phyloP scores from a whole-genome alignment of 2,888 invertebrate genomes.

The Apamea anceps region DNA sequence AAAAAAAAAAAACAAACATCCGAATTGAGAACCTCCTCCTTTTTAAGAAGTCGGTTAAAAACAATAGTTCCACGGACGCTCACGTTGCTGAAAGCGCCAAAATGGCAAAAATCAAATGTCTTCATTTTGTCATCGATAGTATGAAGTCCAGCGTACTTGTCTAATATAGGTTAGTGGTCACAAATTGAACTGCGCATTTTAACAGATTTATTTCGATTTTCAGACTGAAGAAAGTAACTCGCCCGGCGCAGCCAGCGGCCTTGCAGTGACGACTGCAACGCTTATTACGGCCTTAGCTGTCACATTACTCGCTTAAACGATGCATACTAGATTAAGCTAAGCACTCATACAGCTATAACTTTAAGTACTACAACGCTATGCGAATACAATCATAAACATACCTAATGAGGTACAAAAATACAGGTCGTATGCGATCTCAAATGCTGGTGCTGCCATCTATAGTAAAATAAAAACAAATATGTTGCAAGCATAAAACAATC shows the following conservation, averaged over 20 bases:
- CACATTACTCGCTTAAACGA: slow-evolving; percentile 58
- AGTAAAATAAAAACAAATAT: slow-evolving; percentile 15
- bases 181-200: not conserved
- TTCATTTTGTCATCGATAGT: no score
- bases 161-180: no score
- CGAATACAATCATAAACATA: slow-evolving; percentile 23
- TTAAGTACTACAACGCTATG: slow-evolving; percentile 39
- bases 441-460: slow-evolving; percentile 58
- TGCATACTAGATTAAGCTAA: slow-evolving; percentile 3
- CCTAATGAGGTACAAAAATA: slow-evolving; percentile 26
- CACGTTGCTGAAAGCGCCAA: no score
- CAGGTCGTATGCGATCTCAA: slow-evolving; percentile 36
- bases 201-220: slow-evolving; percentile 19
- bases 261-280: slow-evolving; percentile 63
- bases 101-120: no score
- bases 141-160: no score
- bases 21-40: no score
- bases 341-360: slow-evolving; percentile 25
- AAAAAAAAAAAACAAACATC: no score
- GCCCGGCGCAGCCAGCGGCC: slow-evolving; percentile 57
- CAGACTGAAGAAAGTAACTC: slow-evolving; percentile 54
- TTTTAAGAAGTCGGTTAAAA: no score
- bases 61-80: no score
- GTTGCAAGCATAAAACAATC: slow-evolving; percentile 26
- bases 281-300: slow-evolving; percentile 61